These are phyloP conservation scores for Erinaceus europaeus DNA, from an alignment of 2,113 vertebrate species.

Conservation along the genomic window DNA sequence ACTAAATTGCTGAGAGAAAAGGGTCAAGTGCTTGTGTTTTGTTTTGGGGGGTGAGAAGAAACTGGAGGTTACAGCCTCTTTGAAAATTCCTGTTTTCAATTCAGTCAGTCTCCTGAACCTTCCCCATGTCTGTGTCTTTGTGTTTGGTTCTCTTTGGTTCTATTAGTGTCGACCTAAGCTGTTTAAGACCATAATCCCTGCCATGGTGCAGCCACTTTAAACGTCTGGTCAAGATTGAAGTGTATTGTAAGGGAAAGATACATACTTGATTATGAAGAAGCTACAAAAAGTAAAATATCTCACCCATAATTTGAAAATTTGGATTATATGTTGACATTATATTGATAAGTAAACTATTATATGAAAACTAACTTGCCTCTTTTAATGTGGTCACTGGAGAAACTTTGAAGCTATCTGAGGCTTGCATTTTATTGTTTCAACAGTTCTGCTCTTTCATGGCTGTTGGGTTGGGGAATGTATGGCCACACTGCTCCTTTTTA, in stretches of 20 bases:
- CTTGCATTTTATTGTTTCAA: not conserved
- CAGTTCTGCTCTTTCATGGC: not conserved
- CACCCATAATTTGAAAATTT: not conserved
- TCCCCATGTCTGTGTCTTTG: not conserved
- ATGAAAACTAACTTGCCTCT: not conserved
- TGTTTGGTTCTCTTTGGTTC: not conserved
- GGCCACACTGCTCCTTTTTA: not conserved
- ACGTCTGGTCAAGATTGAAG: not conserved
- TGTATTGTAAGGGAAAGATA: not conserved
- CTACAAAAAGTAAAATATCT: not conserved
- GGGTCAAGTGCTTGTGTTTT: no score
- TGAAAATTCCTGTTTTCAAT: no score
- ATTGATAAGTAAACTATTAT: not conserved
- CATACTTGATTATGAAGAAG: not conserved
- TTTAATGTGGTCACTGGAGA: not conserved
- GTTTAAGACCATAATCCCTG: not conserved
- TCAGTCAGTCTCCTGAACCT: no score
- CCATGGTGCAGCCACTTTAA: not conserved
- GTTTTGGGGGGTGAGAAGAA: not conserved
- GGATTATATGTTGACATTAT: not conserved
- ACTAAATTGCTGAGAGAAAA: no score
- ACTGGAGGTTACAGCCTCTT: not conserved
- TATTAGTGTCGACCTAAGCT: not conserved
- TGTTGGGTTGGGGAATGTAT: rapidly evolving
- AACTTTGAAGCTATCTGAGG: not conserved